phyloP scores from a whole-genome alignment of 2,113 vertebrate genomes.

The Phaetusa simplex region DNA sequence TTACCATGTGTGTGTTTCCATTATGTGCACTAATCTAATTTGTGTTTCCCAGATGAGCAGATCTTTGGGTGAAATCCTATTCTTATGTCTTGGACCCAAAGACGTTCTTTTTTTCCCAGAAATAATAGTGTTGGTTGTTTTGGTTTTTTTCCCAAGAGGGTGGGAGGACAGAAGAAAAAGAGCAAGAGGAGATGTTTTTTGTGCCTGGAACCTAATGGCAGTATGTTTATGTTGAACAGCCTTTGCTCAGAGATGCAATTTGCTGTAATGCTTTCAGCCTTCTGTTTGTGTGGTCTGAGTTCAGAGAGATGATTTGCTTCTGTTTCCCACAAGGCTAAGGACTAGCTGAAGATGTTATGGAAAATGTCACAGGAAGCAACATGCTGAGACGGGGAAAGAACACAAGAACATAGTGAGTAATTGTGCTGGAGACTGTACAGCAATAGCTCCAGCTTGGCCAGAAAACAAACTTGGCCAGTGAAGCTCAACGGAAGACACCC shows the following conservation, averaged over 20 bases:
- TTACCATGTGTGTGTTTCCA: neutral
- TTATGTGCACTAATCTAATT: neutral
- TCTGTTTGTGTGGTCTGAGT: slow-evolving; percentile 40
- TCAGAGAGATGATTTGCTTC: slow-evolving; percentile 17
- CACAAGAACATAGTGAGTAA: neutral
- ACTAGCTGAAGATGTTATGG: slow-evolving; percentile 16
- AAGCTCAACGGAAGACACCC: neutral
- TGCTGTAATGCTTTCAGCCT: neutral
- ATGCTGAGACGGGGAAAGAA: neutral
- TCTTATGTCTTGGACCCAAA: neutral
- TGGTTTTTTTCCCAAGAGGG: neutral
- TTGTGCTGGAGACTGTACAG: neutral
- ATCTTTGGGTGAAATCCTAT: neutral
- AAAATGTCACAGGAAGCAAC: slow-evolving; percentile 50
- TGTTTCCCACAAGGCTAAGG: slow-evolving; percentile 39
- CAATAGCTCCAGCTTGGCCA: neutral
- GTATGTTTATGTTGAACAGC: neutral
- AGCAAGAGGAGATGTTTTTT: neutral
- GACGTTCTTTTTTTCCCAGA: neutral
- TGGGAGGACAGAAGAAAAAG: neutral
- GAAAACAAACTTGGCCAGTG: neutral
- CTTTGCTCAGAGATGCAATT: neutral
- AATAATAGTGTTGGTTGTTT: neutral
- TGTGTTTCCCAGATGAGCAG: neutral
- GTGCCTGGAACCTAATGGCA: neutral